A percentile compares a stretch with the other conserved stretches of the same genome.
phyloP scores from a whole-genome alignment of 2,888 invertebrate genomes.

The Coleophora deauratella region DNA sequence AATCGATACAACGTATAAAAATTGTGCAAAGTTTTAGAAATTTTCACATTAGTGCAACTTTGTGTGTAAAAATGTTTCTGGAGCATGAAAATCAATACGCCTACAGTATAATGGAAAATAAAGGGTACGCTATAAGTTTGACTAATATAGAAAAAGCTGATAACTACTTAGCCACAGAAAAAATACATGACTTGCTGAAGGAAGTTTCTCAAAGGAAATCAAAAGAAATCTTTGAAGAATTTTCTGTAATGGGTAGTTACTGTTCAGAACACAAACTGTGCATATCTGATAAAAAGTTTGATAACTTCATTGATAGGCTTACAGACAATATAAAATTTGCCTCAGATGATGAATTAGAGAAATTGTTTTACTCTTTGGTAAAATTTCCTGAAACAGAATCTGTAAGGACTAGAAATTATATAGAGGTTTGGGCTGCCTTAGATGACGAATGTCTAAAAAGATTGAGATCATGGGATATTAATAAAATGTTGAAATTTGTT shows the following conservation, averaged over 20 bases:
- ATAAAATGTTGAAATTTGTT: slow-evolving; percentile 72
- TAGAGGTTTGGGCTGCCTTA: slow-evolving; percentile 78
- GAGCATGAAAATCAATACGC: slow-evolving; percentile 62
- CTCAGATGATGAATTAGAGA: slow-evolving; percentile 71
- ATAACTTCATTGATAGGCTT: slow-evolving; percentile 49
- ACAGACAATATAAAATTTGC: slow-evolving; percentile 71
- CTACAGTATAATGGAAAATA: slow-evolving; percentile 46
- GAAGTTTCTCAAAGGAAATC: slow-evolving; percentile 38
- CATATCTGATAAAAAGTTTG: slow-evolving; percentile 51
- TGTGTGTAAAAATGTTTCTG: slow-evolving; percentile 41
- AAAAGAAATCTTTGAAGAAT: slow-evolving; percentile 36
- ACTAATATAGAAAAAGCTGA: slow-evolving; percentile 14
- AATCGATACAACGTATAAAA: slow-evolving; percentile 1
- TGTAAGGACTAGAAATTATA: slow-evolving; percentile 72
- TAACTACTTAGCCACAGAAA: slow-evolving; percentile 18
- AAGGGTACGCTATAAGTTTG: slow-evolving; percentile 40
- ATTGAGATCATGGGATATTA: slow-evolving; percentile 59
- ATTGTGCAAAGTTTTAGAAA: slow-evolving; percentile 23
- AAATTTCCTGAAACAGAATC: slow-evolving; percentile 69
- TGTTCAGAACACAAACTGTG: slow-evolving; percentile 40
- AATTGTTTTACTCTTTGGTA: slow-evolving; percentile 63
- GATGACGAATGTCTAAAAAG: slow-evolving; percentile 76
- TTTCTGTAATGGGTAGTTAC: slow-evolving; percentile 42
- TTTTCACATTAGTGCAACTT: slow-evolving; percentile 27
- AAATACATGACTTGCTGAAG: slow-evolving; percentile 27